Evolutionary conservation across 35 echinoderm and acorn worm genomes (phyloP).

Genomic region (Heliocidaris erythrogramma): DNA sequence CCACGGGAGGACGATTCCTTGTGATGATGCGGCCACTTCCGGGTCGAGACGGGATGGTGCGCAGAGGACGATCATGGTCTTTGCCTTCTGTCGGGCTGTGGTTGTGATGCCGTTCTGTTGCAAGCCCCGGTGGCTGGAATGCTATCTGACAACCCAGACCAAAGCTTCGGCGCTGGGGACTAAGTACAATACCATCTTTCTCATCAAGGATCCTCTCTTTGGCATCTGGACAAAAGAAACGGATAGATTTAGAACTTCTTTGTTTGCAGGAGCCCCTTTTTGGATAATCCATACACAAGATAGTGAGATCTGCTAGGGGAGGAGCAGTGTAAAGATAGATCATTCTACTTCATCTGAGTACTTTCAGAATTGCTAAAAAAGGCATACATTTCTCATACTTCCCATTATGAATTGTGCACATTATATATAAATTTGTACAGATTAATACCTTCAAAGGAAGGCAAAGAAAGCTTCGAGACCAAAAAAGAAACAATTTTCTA

Average conservation of each 20-base stretch:
- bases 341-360: no score
- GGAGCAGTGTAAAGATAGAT: not conserved
- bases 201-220: constrained; percentile 95
- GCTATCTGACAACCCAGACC: constrained; percentile 89
- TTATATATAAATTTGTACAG: not conserved
- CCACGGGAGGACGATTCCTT: constrained; percentile 38
- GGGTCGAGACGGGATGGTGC: constrained; percentile 38
- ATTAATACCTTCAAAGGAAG: not conserved
- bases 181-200: constrained; percentile 94
- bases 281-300: not conserved
- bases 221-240: constrained; percentile 61
- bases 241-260: not conserved
- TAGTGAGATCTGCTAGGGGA: no score
- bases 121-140: constrained; percentile 12
- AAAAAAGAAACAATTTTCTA: not conserved
- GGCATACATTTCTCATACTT: not conserved
- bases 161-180: constrained; percentile 97
- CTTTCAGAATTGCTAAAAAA: no score
- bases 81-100: constrained; percentile 50
- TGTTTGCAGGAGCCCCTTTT: not conserved
- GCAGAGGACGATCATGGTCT: constrained; percentile 22
- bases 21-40: constrained; percentile 78
- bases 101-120: constrained; percentile 20
- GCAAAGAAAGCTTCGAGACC: not conserved
- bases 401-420: no score